Evolutionary conservation across 2,797 vertebrate genomes (phyloP).

Genomic region (Cyprinodon diabolis): DNA sequence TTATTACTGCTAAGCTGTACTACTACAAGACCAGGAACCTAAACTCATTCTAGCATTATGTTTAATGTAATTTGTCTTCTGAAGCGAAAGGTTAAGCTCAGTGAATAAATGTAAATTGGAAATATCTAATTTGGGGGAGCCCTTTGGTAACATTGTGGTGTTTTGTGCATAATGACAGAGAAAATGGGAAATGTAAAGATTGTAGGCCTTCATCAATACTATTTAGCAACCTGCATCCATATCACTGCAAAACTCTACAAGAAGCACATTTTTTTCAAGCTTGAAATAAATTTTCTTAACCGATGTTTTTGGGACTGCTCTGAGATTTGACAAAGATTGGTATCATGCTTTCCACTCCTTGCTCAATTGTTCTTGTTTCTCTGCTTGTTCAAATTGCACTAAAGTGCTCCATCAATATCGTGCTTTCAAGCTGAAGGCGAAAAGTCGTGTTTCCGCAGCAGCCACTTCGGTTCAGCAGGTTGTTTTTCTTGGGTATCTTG

Average conservation of each 20-base stretch:
- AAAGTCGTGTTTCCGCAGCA: slow-evolving; percentile 22
- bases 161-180: background rate
- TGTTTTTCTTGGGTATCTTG: slow-evolving; percentile 42
- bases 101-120: slow-evolving; percentile 17
- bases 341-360: slow-evolving; percentile 14
- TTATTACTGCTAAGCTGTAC: slow-evolving; percentile 39
- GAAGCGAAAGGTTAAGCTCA: slow-evolving; percentile 12
- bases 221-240: background rate
- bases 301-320: slow-evolving; percentile 1
- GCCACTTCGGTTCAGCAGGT: slow-evolving; percentile 32
- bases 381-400: slow-evolving; percentile 38
- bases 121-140: background rate
- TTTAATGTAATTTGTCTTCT: slow-evolving; percentile 31
- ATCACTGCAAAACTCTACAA: background rate
- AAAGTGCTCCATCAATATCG: slow-evolving; percentile 52
- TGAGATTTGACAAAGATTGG: slow-evolving; percentile 4
- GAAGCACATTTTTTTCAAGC: background rate
- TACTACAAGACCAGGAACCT: slow-evolving; percentile 33
- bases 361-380: slow-evolving; percentile 22
- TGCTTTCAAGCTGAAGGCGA: slow-evolving; percentile 28
- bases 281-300: slow-evolving; percentile 4
- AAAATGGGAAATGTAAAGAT: background rate
- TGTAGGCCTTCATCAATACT: background rate
- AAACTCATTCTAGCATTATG: slow-evolving; percentile 34
- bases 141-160: background rate